Conservation (phyloP, 2,888 invertebrate genomes). For the Temnothorax ravouxi region DNA sequence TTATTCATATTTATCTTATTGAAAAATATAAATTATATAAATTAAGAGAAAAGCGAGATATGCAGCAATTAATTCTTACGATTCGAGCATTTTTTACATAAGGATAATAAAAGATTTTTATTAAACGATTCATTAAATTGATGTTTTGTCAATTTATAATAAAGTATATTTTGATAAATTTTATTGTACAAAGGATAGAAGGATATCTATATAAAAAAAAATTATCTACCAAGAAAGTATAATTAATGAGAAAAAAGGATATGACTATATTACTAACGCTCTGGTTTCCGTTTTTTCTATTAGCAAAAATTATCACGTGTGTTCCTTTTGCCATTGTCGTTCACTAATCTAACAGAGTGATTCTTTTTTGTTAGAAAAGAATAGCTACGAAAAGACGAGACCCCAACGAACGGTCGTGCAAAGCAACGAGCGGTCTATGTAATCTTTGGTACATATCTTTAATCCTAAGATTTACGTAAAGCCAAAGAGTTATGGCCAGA, state of each 20-base stretch:
- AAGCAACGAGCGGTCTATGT: constrained; percentile 42
- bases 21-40: background rate
- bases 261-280: background rate
- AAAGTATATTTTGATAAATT: background rate
- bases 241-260: background rate
- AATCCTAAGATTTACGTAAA: constrained; percentile 64
- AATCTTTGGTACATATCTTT: constrained; percentile 58
- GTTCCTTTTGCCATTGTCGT: constrained; percentile 17
- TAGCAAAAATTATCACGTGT: background rate
- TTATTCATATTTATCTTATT: background rate
- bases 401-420: constrained; percentile 51
- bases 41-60: background rate
- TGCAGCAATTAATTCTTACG: background rate
- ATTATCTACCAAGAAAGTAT: background rate
- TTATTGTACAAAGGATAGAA: background rate
- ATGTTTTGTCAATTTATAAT: background rate
- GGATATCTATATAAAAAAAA: background rate
- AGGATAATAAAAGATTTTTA: background rate
- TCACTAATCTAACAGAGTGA: constrained; percentile 42
- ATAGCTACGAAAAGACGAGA: constrained; percentile 48
- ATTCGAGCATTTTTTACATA: background rate
- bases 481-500: constrained; percentile 52
- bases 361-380: constrained; percentile 35
- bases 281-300: background rate
- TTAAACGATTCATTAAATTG: background rate